Evolutionary conservation across 2,888 invertebrate species (phyloP).

Genomic region (Euphydryas editha): DNA sequence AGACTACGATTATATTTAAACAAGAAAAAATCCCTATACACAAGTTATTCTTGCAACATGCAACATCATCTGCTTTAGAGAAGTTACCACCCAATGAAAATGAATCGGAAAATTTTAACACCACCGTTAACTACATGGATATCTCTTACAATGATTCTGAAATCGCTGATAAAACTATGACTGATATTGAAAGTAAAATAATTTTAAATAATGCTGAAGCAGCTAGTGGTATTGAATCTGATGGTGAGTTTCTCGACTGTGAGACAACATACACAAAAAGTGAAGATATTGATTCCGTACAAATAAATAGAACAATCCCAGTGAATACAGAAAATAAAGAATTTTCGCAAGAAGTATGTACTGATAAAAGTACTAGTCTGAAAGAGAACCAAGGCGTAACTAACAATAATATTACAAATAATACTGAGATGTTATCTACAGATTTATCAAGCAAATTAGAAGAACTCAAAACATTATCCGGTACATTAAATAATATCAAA

Average conservation of each 20-base stretch:
- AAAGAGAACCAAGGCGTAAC: not conserved
- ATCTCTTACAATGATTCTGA: slow-evolving; percentile 63
- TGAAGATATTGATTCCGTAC: slow-evolving; percentile 41
- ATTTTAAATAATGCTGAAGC: slow-evolving; percentile 40
- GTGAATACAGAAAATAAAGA: not conserved
- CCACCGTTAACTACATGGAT: slow-evolving; percentile 70
- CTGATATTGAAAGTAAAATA: slow-evolving; percentile 42
- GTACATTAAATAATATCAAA: not conserved
- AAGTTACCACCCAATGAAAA: slow-evolving; percentile 30
- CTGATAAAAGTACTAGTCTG: not conserved
- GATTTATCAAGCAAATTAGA: not conserved
- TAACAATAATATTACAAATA: not conserved
- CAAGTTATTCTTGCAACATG: slow-evolving; percentile 61
- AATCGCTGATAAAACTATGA: slow-evolving; percentile 54
- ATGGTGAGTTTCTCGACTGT: slow-evolving; percentile 75
- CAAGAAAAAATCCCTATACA: slow-evolving; percentile 72
- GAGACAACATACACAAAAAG: slow-evolving; percentile 71
- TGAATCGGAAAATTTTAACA: slow-evolving; percentile 46
- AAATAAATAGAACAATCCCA: not conserved
- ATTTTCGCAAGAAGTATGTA: not conserved
- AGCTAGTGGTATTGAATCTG: slow-evolving; percentile 58
- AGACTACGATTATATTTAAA: slow-evolving; percentile 68
- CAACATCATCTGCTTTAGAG: slow-evolving; percentile 17
- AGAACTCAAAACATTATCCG: not conserved
- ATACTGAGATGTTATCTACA: not conserved